Base-by-base conservation (phyloP, 2,888 invertebrate genomes). In the Choristoneura rosaceana region DNA sequence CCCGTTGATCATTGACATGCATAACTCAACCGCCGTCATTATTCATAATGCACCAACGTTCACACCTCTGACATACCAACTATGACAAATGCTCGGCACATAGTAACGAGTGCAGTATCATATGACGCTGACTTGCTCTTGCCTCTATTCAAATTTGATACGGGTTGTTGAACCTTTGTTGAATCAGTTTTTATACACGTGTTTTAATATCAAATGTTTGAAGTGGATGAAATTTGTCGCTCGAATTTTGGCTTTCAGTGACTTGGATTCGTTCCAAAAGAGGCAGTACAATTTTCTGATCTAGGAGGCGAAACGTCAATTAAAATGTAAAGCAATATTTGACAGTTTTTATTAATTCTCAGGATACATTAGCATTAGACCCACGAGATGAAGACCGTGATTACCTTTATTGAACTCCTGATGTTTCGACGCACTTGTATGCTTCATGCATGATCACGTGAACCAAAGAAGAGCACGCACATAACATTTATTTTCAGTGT, bases 241-340 rank as follows among this genome's bases (percentile, higher is more conserved):
- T 52, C 3, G 59, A 33, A 14, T 12, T 14, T 9, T 3, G 12
- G 50, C 15, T 52, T 17, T 17, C 7, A 14, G 52, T 74, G 71
- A 76, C 86, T 89, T 91, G 92, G 91, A 89, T 71, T 70, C 61
- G 66, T 70, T 89, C 92, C 91, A 92, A 84, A 83, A 87, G 87
- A 84, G 87, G 82, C 80, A 81, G 86, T 15, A 15, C 4, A n/a
- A 14, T 47, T 47, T 47, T 91, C 92, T 92, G 91, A 91, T 92
- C 91, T 87, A 90, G 85, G 87, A 89, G 86, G 25, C 2, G 25
- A 25, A 25, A 25, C 25, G 0, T 25, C 25, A 25, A 25, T 25
- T 25, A 25, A 25, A 25, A 25, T 25, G 2, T 25, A 25, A 25
- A 25, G 25, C 25, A 25, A 25, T 25, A 2, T 25, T 25, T 25